Evolutionary conservation across 2,113 vertebrate genomes (phyloP).

Genomic region (Parotia lawesii): DNA sequence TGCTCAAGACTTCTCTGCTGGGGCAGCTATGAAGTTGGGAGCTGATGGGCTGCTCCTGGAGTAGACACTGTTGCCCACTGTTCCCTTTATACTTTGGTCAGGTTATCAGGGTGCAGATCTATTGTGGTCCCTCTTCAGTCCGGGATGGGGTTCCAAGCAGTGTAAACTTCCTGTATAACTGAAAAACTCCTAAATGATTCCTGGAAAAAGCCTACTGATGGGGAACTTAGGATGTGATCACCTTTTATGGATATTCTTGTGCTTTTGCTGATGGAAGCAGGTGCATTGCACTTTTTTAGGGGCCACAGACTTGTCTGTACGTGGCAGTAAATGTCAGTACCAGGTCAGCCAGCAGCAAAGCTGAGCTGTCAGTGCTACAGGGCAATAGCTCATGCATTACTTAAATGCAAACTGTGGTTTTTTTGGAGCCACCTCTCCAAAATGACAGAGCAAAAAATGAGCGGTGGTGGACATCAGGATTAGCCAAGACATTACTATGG

Average conservation of each 20-base stretch:
- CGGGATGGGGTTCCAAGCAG: neutral
- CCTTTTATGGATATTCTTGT: neutral
- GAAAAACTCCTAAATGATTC: neutral
- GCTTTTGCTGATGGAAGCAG: neutral
- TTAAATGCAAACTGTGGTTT: neutral
- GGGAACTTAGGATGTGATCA: neutral
- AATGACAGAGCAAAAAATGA: neutral
- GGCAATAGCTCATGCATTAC: neutral
- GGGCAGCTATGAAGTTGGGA: neutral
- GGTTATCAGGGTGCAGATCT: neutral
- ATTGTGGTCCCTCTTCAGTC: neutral
- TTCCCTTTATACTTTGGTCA: neutral
- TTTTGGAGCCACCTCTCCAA: neutral
- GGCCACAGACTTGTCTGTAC: neutral
- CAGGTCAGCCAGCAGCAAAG: neutral
- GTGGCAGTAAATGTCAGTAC: neutral
- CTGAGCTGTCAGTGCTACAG: neutral
- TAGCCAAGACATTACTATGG: neutral
- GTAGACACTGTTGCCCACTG: neutral
- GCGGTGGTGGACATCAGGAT: neutral
- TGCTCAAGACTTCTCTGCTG: neutral
- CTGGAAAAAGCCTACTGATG: neutral
- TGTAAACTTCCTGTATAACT: neutral
- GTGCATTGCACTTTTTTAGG: neutral
- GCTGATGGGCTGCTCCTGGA: neutral